Conservation (phyloP, 2,113 vertebrate genomes). For the Nibea coibor region DNA sequence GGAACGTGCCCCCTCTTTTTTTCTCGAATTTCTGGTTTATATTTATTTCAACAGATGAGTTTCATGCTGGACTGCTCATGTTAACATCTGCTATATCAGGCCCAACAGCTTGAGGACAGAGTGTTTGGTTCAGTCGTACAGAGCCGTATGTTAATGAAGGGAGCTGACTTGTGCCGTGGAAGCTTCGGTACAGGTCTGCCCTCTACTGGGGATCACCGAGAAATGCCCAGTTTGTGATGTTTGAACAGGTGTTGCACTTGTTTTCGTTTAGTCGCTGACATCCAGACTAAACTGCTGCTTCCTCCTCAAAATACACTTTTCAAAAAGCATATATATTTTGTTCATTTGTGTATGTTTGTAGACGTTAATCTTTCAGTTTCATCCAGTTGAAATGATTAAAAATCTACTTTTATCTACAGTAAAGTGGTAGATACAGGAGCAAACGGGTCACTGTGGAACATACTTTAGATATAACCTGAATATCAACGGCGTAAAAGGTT, state of each 20-base stretch:
- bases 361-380: neutral
- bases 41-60: slow-evolving; percentile 27
- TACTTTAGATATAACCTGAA: too few relatives aligned
- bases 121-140: slow-evolving; percentile 2
- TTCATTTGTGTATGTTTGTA: too few relatives aligned
- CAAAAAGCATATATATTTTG: neutral
- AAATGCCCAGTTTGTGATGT: neutral
- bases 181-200: slow-evolving; percentile 49
- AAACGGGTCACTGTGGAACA: neutral
- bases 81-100: slow-evolving; percentile 58
- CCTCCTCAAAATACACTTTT: neutral
- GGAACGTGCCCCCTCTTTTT: neutral
- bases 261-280: neutral
- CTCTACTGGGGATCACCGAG: slow-evolving; percentile 55
- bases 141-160: neutral
- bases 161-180: neutral
- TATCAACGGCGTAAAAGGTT: too few relatives aligned
- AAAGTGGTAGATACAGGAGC: neutral
- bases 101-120: slow-evolving; percentile 20
- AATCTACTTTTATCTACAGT: neutral
- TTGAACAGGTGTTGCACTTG: neutral
- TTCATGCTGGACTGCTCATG: slow-evolving; percentile 21
- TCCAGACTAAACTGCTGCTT: neutral
- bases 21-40: neutral
- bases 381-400: neutral